Conservation (phyloP, 2,888 invertebrate species). For the Sesia bembeciformis region DNA sequence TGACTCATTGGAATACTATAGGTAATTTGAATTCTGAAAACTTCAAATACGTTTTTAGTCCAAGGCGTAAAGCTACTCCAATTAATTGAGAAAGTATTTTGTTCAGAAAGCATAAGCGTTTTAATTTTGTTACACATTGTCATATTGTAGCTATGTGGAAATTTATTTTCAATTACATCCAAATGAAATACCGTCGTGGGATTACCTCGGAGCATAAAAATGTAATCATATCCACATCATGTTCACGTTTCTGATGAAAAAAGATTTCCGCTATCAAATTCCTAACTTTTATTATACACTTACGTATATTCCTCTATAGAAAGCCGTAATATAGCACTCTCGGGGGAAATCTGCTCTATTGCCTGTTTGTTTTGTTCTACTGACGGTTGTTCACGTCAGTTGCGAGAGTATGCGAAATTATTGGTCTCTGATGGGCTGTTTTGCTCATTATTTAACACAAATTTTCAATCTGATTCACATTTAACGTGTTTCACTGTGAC, state of each 20-base stretch:
- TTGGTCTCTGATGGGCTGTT: slow-evolving; percentile 18
- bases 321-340: slow-evolving; percentile 52
- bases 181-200: too few relatives aligned
- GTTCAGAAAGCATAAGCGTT: too few relatives aligned
- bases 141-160: too few relatives aligned
- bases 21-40: too few relatives aligned
- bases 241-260: background rate
- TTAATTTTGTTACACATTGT: too few relatives aligned
- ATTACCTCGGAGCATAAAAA: background rate
- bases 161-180: too few relatives aligned
- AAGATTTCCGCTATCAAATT: slow-evolving; percentile 1
- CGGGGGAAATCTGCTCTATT: slow-evolving; percentile 60
- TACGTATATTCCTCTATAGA: slow-evolving; percentile 37
- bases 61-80: too few relatives aligned
- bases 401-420: slow-evolving; percentile 33
- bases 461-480: background rate
- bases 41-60: too few relatives aligned
- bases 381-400: slow-evolving; percentile 36
- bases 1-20: too few relatives aligned
- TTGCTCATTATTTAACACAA: slow-evolving; percentile 2
- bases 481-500: background rate
- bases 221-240: background rate
- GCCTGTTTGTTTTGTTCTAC: slow-evolving; percentile 57
- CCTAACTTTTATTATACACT: slow-evolving; percentile 6
- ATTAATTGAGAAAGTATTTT: too few relatives aligned